Base-by-base conservation (phyloP, 1,140 invertebrate genomes). In the Theocolax elegans region DNA sequence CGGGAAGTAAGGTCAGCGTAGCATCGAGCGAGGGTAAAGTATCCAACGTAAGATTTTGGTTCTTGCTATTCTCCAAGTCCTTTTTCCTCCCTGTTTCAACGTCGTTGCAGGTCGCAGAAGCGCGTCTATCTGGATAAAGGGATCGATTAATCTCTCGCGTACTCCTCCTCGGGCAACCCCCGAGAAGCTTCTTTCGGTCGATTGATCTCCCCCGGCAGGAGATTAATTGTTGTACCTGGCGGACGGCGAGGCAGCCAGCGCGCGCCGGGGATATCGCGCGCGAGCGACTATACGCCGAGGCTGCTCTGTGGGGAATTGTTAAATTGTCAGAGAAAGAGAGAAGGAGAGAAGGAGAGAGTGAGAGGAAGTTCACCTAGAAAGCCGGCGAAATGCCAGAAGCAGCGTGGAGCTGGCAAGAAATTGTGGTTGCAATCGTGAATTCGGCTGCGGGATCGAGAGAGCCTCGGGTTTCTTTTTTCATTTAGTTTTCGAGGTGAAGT, bases 71-170 rank as follows among this genome's bases (percentile, higher is more conserved):
- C n/a, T n/a, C n/a, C n/a, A n/a, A n/a, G n/a, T n/a, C n/a, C n/a
- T n/a, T n/a, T n/a, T n/a, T n/a, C n/a, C n/a, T n/a, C n/a, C n/a
- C n/a, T n/a, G n/a, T n/a, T n/a, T n/a, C n/a, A n/a, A n/a, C n/a
- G n/a, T n/a, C 49, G 21, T 19, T 7, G 13, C 54, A 54, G 12
- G 12, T 8, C 53, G 23, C 29, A 46, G 29, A 38, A n/a, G 62
- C 60, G 48, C 72, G 66, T 74, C 75, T 74, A 53, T 70, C 66
- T 67, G 72, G 72, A 76, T 74, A 74, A 74, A 75, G 74, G 74
- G 70, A 77, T 77, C 75, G 73, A 77, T 79, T 79, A 79, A 79
- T 79, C 76, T 77, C 66, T 21, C 60, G 42, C 65, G 72, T 71
- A 74, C 72, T 72, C 73, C 38, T 56, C 53, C 19, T 46, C 48